These are phyloP conservation scores for Sparus aurata DNA, from an alignment of 2,797 vertebrate genomes.

Conservation along the genomic window DNA sequence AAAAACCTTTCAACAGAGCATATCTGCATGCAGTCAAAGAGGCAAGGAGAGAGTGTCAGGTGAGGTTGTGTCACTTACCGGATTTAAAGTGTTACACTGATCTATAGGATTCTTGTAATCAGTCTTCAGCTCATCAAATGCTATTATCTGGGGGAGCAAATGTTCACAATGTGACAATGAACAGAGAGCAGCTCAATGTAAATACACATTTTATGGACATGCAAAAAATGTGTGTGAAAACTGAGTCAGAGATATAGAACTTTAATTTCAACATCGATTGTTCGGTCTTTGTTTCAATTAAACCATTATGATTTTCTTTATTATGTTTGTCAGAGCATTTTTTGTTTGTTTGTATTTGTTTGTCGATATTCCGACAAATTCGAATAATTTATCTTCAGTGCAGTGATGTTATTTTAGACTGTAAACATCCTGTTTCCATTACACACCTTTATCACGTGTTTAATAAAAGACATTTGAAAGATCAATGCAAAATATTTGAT, in stretches of 20 bases:
- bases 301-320: neutral
- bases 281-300: neutral
- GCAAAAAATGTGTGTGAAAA: neutral
- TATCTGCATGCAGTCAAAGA: slow-evolving; percentile 77
- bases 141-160: slow-evolving; percentile 91
- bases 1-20: slow-evolving; percentile 60
- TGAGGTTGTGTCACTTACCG: slow-evolving; percentile 87
- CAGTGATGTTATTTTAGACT: too few relatives aligned
- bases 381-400: too few relatives aligned
- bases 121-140: slow-evolving; percentile 99
- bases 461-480: too few relatives aligned
- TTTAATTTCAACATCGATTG: neutral
- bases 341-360: too few relatives aligned
- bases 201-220: neutral
- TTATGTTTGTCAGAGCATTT: neutral
- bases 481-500: too few relatives aligned
- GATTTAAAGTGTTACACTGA: slow-evolving; percentile 99
- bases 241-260: too few relatives aligned
- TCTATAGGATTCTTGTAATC: slow-evolving; percentile 99
- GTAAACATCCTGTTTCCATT: too few relatives aligned
- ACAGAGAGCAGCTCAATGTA: neutral
- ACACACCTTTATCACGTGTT: too few relatives aligned
- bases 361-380: too few relatives aligned
- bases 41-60: slow-evolving; percentile 26
- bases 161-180: slow-evolving; percentile 3